phyloP scores from a whole-genome alignment of 37 sponge, comb jelly and placozoan species.

The Halisarca cf. caerulea region DNA sequence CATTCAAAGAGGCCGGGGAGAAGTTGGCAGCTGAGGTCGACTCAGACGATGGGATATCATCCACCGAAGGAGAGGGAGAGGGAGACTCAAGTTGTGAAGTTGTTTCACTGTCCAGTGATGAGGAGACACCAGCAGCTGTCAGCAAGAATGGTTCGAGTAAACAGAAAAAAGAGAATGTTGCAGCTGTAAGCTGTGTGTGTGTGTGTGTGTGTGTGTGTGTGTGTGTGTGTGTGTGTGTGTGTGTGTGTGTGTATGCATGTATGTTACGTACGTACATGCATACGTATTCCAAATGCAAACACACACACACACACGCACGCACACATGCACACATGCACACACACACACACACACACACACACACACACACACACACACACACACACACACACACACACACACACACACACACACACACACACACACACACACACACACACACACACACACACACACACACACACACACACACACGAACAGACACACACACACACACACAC shows the following conservation, averaged over 20 bases:
- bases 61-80: neutral
- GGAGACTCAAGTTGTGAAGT: neutral
- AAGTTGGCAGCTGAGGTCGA: neutral
- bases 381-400: neutral
- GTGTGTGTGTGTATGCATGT: too few relatives aligned
- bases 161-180: neutral
- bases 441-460: constrained; percentile 24
- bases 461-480: constrained; percentile 30
- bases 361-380: too few relatives aligned
- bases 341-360: neutral
- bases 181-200: neutral
- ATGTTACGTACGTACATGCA: too few relatives aligned
- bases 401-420: neutral
- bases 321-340: neutral
- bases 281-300: neutral
- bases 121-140: neutral
- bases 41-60: too few relatives aligned
- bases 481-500: constrained; percentile 28
- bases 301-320: neutral
- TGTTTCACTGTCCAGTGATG: neutral
- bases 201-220: neutral
- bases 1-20: constrained; percentile 6
- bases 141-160: neutral
- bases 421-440: neutral
- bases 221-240: neutral